Evolutionary conservation across 2,888 invertebrate genomes (phyloP).

Genomic region (Cyaniris semiargus): DNA sequence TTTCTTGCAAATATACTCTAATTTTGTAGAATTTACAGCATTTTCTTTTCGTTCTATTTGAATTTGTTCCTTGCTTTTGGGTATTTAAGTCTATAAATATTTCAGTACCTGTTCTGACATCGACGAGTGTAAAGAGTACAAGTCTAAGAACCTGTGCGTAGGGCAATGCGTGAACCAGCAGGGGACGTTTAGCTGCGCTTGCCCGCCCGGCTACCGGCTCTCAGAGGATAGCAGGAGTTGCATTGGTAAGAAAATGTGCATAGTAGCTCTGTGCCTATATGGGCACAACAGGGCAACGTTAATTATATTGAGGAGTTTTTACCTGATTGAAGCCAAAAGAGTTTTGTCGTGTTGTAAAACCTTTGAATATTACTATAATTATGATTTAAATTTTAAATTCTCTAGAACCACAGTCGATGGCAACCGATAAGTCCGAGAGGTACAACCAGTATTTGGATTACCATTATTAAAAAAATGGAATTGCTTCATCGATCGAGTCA

Average conservation of each 20-base stretch:
- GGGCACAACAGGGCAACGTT: background rate
- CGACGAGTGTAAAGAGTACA: conserved; percentile 91
- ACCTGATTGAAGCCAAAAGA: too few species aligned
- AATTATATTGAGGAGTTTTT: background rate
- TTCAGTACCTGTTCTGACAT: conserved; percentile 88
- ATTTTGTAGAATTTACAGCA: too few species aligned
- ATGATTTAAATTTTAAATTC: too few species aligned
- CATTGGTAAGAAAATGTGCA: conserved; percentile 81
- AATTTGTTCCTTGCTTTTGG: too few species aligned
- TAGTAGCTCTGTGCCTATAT: background rate
- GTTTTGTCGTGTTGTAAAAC: too few species aligned
- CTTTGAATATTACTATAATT: too few species aligned
- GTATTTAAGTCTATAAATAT: too few species aligned
- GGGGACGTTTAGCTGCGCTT: conserved; percentile 90
- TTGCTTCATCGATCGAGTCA: background rate
- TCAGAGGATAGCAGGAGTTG: conserved; percentile 89
- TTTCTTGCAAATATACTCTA: too few species aligned
- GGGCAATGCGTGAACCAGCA: conserved; percentile 92
- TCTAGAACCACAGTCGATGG: too few species aligned
- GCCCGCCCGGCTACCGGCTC: conserved; percentile 89
- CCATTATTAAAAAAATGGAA: background rate
- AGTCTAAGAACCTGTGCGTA: conserved; percentile 85
- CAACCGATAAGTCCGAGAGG: background rate
- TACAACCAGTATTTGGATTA: background rate
- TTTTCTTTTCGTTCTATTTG: too few species aligned